Conservation (phyloP, 2,113 vertebrate species). For the Chiloscyllium plagiosum region DNA sequence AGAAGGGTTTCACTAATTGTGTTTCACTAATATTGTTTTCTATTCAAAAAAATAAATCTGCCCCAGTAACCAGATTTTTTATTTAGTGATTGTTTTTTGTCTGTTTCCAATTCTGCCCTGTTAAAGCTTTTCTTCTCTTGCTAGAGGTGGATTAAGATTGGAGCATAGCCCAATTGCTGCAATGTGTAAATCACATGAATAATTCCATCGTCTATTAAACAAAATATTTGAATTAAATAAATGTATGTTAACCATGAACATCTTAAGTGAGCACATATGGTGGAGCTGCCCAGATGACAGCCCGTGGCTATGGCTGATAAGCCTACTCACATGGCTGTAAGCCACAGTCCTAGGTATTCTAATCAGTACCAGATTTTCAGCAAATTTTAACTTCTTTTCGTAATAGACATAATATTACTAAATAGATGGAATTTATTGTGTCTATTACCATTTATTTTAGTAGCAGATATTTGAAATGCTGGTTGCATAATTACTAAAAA, state of each 20-base stretch:
- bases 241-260: neutral
- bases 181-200: slow-evolving; percentile 5
- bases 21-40: neutral
- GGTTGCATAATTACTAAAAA: neutral
- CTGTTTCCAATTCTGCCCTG: neutral
- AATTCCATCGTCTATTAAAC: neutral
- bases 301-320: neutral
- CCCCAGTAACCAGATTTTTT: neutral
- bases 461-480: neutral
- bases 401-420: neutral
- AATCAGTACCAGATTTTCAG: slow-evolving; percentile 13
- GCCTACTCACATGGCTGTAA: slow-evolving; percentile 3
- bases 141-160: slow-evolving; percentile 3
- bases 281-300: neutral
- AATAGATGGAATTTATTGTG: neutral
- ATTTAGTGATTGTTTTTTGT: neutral
- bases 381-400: slow-evolving; percentile 20
- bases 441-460: neutral
- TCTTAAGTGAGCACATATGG: neutral
- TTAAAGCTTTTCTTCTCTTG: neutral
- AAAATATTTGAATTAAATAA: slow-evolving; percentile 24
- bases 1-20: neutral
- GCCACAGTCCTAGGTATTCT: neutral
- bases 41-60: neutral
- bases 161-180: neutral